phyloP scores from a whole-genome alignment of 2,797 vertebrate species.

The Falco concolor region DNA sequence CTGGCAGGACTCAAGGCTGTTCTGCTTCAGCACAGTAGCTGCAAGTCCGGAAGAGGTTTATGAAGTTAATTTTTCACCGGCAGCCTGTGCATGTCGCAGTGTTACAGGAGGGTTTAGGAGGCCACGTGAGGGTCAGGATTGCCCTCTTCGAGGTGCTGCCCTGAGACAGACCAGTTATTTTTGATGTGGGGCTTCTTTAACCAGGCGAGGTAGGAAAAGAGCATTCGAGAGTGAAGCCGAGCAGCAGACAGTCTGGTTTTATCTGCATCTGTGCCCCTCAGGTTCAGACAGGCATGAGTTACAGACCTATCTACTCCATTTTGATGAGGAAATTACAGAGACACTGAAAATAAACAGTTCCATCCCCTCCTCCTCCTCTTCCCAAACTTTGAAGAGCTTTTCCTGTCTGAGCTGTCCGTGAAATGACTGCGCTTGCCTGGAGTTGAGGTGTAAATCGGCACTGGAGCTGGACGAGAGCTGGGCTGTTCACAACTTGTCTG shows the following conservation, averaged over 20 bases:
- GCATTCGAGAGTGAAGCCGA: accelerated
- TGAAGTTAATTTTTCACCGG: not conserved
- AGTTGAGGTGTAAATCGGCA: not conserved
- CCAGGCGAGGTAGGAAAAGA: not conserved
- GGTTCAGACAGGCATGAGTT: not conserved
- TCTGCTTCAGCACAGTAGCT: accelerated
- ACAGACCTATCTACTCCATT: not conserved
- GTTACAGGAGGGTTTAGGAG: not conserved
- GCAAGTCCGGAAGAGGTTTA: not conserved
- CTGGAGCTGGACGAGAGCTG: not conserved
- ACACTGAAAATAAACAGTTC: not conserved
- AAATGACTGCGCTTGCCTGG: not conserved
- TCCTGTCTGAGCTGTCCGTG: not conserved
- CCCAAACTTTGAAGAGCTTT: not conserved
- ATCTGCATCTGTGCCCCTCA: not conserved
- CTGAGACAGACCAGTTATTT: not conserved
- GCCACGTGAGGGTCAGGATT: not conserved
- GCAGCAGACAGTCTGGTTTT: not conserved
- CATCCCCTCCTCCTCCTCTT: not conserved
- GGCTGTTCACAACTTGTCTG: not conserved
- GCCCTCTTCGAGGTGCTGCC: not conserved
- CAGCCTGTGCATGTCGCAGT: accelerated
- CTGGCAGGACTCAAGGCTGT: accelerated
- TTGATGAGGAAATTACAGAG: not conserved
- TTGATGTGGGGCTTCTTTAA: not conserved